These are phyloP conservation scores for Macquaria ambigua DNA, from an alignment of 2,113 vertebrate species.

Conservation along the genomic window DNA sequence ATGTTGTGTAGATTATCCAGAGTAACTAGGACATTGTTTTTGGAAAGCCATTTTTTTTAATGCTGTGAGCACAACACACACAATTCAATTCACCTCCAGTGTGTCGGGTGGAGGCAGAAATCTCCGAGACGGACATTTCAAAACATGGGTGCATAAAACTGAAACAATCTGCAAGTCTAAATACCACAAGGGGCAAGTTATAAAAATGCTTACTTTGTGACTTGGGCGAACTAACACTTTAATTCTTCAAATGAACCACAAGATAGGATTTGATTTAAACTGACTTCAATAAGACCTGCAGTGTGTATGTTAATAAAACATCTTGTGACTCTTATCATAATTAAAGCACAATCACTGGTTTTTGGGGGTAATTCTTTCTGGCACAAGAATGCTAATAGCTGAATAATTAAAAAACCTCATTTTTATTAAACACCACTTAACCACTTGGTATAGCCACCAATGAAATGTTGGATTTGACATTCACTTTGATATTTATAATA, in stretches of 20 bases:
- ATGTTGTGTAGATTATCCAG: slow-evolving; percentile 10
- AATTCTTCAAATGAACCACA: slow-evolving; percentile 32
- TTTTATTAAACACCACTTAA: slow-evolving; percentile 84
- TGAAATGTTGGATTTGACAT: slow-evolving; percentile 75
- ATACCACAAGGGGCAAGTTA: not conserved
- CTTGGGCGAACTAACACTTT: slow-evolving; percentile 31
- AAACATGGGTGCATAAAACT: not conserved
- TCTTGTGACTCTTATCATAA: slow-evolving; percentile 72
- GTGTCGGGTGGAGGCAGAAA: not conserved
- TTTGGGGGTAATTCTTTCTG: slow-evolving; percentile 74
- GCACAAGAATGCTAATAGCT: slow-evolving; percentile 82
- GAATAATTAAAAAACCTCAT: slow-evolving; percentile 81
- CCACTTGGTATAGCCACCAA: slow-evolving; percentile 62
- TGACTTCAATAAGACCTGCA: slow-evolving; percentile 62
- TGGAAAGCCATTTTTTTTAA: not conserved
- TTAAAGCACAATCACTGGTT: slow-evolving; percentile 68
- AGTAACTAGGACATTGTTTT: not conserved
- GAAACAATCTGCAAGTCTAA: not conserved
- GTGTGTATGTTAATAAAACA: slow-evolving; percentile 76
- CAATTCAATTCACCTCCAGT: not conserved
- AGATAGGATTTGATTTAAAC: slow-evolving; percentile 53
- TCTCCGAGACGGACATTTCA: slow-evolving; percentile 10
- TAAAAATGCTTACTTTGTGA: slow-evolving; percentile 21
- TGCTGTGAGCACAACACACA: not conserved
- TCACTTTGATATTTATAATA: slow-evolving; percentile 81